A percentile compares a stretch with the other conserved stretches of the same genome.
Conservation (phyloP, 2,797 vertebrate species). For the Serranus cabrilla region DNA sequence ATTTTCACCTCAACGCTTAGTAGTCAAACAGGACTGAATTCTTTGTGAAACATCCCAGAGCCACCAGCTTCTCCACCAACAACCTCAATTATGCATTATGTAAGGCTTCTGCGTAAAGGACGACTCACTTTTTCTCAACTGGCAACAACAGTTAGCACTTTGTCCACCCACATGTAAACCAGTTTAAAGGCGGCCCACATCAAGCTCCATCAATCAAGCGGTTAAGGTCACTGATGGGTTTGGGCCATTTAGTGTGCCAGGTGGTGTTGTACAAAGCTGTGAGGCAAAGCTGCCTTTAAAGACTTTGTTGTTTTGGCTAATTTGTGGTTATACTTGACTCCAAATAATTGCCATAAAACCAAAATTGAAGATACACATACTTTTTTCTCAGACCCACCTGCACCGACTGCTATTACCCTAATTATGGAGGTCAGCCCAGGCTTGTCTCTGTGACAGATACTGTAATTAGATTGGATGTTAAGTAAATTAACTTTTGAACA, state of each 20-base stretch:
- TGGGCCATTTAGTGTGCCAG: conserved; percentile 21
- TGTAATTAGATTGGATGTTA: conserved; percentile 44
- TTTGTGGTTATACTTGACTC: conserved; percentile 29
- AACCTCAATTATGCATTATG: conserved; percentile 41
- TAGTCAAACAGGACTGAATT: conserved; percentile 3
- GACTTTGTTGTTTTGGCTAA: conserved; percentile 3
- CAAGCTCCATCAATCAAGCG: conserved; percentile 41
- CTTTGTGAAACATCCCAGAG: conserved; percentile 15
- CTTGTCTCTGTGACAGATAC: conserved; percentile 22
- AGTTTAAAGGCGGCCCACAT: conserved; percentile 36
- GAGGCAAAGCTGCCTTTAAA: conserved; percentile 16
- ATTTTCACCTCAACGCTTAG: conserved; percentile 17
- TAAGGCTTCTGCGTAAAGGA: conserved; percentile 46
- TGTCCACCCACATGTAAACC: conserved; percentile 51
- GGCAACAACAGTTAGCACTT: conserved; percentile 46
- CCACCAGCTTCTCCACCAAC: conserved; percentile 29
- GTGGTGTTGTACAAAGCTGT: conserved; percentile 30
- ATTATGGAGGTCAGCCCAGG: conserved; percentile 27
- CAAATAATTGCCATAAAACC: conserved; percentile 29
- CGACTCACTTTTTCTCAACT: conserved; percentile 49
- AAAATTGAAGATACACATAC: background rate
- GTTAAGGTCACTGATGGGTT: conserved; percentile 34
- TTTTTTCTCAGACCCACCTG: conserved; percentile 1
- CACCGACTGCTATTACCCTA: background rate
- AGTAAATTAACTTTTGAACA: conserved; percentile 40